These are phyloP conservation scores for Lasius platythorax DNA, from an alignment of 2,888 invertebrate genomes.

Conservation along the genomic window DNA sequence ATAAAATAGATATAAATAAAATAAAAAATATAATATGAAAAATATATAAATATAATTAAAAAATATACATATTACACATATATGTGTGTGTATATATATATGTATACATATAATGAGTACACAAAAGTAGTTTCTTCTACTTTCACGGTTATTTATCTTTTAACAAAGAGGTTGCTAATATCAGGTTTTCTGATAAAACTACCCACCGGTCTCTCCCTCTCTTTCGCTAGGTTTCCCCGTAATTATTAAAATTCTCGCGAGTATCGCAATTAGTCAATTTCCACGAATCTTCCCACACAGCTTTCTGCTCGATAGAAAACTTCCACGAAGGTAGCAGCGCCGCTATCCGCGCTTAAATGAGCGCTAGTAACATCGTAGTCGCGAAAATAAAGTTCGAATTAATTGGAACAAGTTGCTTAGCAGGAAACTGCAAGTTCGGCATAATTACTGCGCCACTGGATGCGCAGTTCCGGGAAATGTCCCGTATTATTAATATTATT, in stretches of 20 bases:
- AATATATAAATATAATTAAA: too few species aligned
- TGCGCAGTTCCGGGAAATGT: not conserved
- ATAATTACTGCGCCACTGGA: conserved; percentile 45
- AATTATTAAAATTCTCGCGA: conserved; percentile 43
- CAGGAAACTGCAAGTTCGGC: conserved; percentile 35
- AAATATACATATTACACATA: too few species aligned
- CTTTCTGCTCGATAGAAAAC: conserved; percentile 37
- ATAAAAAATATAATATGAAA: too few species aligned
- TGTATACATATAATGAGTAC: too few species aligned
- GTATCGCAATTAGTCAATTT: conserved; percentile 44
- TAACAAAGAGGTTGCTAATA: not conserved
- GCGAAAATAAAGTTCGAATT: conserved; percentile 45
- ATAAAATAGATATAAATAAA: too few species aligned
- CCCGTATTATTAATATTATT: conserved; percentile 21
- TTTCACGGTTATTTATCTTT: conserved; percentile 13
- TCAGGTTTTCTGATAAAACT: conserved; percentile 12
- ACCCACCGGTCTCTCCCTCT: not conserved
- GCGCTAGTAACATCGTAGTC: conserved; percentile 35
- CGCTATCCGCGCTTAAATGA: conserved; percentile 18
- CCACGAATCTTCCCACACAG: conserved; percentile 31
- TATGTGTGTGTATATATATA: too few species aligned
- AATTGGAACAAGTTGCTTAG: conserved; percentile 50
- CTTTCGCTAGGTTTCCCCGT: not conserved
- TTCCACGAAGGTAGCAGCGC: conserved; percentile 16
- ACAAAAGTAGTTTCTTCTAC: conserved; percentile 1